phyloP scores from a whole-genome alignment of 2,113 vertebrate genomes.

The Platysternon megacephalum region DNA sequence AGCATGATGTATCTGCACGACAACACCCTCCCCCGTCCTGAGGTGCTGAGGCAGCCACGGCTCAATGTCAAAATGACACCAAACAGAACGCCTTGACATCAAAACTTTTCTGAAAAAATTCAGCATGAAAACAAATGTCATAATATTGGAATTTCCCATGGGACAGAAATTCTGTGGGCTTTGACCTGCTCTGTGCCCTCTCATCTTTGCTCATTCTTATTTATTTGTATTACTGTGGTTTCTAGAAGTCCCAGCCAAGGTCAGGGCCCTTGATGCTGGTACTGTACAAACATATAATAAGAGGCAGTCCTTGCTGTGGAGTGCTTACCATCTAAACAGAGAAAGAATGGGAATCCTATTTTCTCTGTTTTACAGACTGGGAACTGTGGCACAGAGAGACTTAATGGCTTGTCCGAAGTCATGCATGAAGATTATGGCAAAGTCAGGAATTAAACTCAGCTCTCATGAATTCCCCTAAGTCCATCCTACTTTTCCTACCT shows the following conservation, averaged over 20 bases:
- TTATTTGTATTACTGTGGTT: background rate
- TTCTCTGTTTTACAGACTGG: background rate
- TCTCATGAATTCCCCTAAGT: background rate
- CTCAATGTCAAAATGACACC: background rate
- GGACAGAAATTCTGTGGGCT: background rate
- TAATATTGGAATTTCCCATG: background rate
- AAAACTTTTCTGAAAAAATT: background rate
- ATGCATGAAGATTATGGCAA: background rate
- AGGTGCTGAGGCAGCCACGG: background rate
- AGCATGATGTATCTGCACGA: background rate
- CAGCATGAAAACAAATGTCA: background rate
- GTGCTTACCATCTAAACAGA: background rate
- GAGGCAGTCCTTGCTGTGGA: rapidly evolving
- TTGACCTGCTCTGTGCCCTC: background rate
- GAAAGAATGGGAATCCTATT: background rate
- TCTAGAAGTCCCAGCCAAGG: background rate
- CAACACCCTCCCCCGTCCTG: rapidly evolving
- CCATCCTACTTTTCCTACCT: background rate
- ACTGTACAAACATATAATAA: background rate
- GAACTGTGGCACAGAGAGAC: background rate
- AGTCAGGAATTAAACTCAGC: background rate
- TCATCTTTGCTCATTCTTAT: background rate
- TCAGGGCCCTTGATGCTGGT: background rate
- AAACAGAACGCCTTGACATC: background rate
- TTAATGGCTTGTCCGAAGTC: background rate